phyloP scores from a whole-genome alignment of 2,888 invertebrate species.

The Pammene fasciana region DNA sequence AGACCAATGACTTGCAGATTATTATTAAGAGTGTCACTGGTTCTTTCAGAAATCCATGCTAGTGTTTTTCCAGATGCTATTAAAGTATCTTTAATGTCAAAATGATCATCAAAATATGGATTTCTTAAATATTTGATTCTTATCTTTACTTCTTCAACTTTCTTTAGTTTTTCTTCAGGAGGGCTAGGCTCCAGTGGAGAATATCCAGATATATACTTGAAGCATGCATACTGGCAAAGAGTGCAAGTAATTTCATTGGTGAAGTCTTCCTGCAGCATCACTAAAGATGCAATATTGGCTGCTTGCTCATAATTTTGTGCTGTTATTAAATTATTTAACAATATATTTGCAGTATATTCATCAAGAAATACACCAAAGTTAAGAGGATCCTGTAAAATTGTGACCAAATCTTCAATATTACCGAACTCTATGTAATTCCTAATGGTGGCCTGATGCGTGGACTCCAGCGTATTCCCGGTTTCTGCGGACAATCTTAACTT shows the following conservation, averaged over 20 bases:
- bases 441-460: slow-evolving; percentile 92
- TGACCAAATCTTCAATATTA: slow-evolving; percentile 85
- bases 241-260: slow-evolving; percentile 87
- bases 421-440: slow-evolving; percentile 82
- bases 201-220: slow-evolving; percentile 84
- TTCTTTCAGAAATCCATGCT: slow-evolving; percentile 81
- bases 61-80: slow-evolving; percentile 93
- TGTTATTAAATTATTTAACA: slow-evolving; percentile 91
- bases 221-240: slow-evolving; percentile 89
- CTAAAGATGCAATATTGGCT: slow-evolving; percentile 88
- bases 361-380: slow-evolving; percentile 97
- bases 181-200: slow-evolving; percentile 51
- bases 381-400: slow-evolving; percentile 90
- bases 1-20: slow-evolving; percentile 87
- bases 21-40: slow-evolving; percentile 76
- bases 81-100: slow-evolving; percentile 89
- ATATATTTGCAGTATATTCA: slow-evolving; percentile 88
- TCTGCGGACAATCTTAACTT: slow-evolving; percentile 89
- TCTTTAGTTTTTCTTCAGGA: slow-evolving; percentile 58
- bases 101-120: slow-evolving; percentile 94
- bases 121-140: slow-evolving; percentile 91
- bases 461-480: slow-evolving; percentile 87
- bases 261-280: slow-evolving; percentile 96
- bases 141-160: slow-evolving; percentile 87
- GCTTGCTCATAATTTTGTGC: slow-evolving; percentile 87